A percentile compares a stretch with the other conserved stretches of the same genome.
Evolutionary conservation across 2,888 invertebrate species (phyloP).

Genomic region (Rotaria socialis): DNA sequence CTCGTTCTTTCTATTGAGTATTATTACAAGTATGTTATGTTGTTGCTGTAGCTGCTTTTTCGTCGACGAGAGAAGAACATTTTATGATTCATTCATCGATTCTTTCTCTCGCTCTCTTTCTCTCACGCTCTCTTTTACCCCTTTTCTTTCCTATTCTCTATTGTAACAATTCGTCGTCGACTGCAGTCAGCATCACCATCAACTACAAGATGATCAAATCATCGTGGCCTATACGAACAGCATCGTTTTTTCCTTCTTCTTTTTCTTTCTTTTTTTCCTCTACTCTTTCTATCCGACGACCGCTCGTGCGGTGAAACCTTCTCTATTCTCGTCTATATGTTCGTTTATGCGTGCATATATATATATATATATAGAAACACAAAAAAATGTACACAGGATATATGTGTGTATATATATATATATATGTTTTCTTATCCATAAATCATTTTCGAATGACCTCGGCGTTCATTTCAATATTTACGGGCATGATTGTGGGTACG

Average conservation of each 20-base stretch:
- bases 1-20: slow-evolving; percentile 7
- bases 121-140: not conserved
- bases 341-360: not conserved
- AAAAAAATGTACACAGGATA: not conserved
- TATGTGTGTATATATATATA: not conserved
- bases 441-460: slow-evolving; percentile 19
- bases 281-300: slow-evolving; percentile 29
- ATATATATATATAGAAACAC: not conserved
- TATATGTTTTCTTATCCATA: slow-evolving; percentile 3
- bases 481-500: not conserved
- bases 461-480: not conserved
- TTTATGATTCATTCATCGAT: not conserved
- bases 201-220: slow-evolving; percentile 26
- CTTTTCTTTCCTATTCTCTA: not conserved
- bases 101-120: not conserved
- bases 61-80: slow-evolving; percentile 5
- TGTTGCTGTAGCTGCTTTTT: not conserved
- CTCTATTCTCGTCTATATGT: not conserved
- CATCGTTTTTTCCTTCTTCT: slow-evolving; percentile 27
- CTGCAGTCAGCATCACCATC: not conserved
- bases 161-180: slow-evolving; percentile 4
- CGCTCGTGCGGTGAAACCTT: slow-evolving; percentile 28
- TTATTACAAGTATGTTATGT: not conserved
- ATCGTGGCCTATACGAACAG: slow-evolving; percentile 14
- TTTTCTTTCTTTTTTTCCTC: not conserved